Conservation (phyloP, 2,113 vertebrate genomes). For the Seriola rivoliana region DNA sequence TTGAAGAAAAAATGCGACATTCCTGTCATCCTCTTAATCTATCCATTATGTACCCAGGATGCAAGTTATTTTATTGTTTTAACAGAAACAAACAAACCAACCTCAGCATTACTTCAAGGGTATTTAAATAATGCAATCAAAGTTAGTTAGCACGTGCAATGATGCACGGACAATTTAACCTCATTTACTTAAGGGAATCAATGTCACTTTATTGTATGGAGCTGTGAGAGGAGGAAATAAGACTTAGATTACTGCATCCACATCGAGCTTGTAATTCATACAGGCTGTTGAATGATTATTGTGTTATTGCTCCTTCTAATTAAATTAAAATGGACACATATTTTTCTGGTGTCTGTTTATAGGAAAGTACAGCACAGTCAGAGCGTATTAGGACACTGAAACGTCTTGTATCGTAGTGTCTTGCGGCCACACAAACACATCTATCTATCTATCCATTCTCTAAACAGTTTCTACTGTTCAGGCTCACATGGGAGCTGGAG, state of each 20-base stretch:
- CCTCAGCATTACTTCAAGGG: background rate
- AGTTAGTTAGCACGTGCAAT: background rate
- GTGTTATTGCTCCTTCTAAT: conserved; percentile 6
- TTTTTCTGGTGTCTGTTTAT: background rate
- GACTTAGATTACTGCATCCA: background rate
- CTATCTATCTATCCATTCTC: conserved; percentile 16
- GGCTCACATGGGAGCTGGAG: conserved; percentile 16
- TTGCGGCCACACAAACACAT: conserved; percentile 15
- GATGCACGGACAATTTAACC: conserved; percentile 1
- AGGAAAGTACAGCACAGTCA: background rate
- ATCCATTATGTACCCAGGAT: too few relatives aligned
- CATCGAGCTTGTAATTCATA: conserved; percentile 2
- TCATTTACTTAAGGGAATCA: conserved; percentile 36
- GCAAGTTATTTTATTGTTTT: too few relatives aligned
- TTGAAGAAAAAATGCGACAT: background rate
- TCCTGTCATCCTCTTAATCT: too few relatives aligned
- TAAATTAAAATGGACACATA: background rate
- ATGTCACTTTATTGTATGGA: conserved; percentile 4
- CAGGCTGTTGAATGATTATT: background rate
- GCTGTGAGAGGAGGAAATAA: conserved; percentile 19
- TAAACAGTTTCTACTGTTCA: conserved; percentile 20
- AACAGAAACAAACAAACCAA: background rate
- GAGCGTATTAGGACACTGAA: background rate
- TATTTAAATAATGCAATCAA: background rate
- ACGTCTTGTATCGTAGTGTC: conserved; percentile 9